phyloP scores from a whole-genome alignment of 2,888 invertebrate species.

The Galeopsomyia nigrocyanea region DNA sequence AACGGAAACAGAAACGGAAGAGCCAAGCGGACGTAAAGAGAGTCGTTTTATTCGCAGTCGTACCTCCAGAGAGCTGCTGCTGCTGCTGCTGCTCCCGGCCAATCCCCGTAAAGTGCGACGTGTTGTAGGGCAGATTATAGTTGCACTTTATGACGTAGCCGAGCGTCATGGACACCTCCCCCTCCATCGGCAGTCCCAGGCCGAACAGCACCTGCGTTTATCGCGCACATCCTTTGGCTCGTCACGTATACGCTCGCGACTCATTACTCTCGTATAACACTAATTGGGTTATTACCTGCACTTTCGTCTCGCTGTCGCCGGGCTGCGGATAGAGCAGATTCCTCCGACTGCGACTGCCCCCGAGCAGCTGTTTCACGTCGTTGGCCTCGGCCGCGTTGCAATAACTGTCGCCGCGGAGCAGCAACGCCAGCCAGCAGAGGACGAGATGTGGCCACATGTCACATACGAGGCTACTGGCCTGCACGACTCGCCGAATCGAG shows the following conservation, averaged over 20 bases:
- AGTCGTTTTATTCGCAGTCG: too few relatives aligned
- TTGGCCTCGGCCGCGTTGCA: not conserved
- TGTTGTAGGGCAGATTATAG: conserved; percentile 65
- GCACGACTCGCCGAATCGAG: not conserved
- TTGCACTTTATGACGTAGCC: conserved; percentile 69
- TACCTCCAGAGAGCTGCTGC: conserved; percentile 16
- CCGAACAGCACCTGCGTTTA: conserved; percentile 70
- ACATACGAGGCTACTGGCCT: too few relatives aligned
- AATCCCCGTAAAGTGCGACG: conserved; percentile 54
- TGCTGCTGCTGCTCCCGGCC: not conserved
- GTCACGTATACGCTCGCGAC: conserved; percentile 48
- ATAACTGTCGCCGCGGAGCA: not conserved
- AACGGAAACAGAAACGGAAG: too few relatives aligned
- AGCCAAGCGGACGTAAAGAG: too few relatives aligned
- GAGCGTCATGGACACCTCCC: conserved; percentile 67
- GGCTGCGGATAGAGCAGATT: conserved; percentile 59
- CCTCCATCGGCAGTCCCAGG: conserved; percentile 70
- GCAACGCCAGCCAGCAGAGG: not conserved
- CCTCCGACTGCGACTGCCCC: conserved; percentile 53
- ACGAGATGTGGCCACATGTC: too few relatives aligned
- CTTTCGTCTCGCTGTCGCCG: conserved; percentile 59
- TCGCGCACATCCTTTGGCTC: too few relatives aligned
- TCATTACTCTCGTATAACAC: too few relatives aligned
- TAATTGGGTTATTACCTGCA: too few relatives aligned
- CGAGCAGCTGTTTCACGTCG: too few relatives aligned